Evolutionary conservation across 1,140 invertebrate species (phyloP).

Genomic region (Drosophila navojoa): DNA sequence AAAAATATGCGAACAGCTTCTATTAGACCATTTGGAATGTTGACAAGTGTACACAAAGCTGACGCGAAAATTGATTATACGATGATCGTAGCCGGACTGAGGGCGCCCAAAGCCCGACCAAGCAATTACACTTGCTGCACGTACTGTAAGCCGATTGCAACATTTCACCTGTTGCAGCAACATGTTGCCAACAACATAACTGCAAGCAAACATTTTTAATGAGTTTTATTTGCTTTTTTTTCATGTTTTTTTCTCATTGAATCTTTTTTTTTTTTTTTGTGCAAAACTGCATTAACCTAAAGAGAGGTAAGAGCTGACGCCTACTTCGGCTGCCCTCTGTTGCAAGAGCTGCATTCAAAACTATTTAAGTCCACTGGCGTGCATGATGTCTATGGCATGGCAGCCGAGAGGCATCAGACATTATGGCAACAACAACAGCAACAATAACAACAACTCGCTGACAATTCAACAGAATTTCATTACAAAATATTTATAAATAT

Average conservation of each 20-base stretch:
- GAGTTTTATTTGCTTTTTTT: slow-evolving; percentile 43
- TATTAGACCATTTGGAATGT: slow-evolving; percentile 33
- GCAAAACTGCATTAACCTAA: slow-evolving; percentile 15
- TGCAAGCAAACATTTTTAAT: slow-evolving; percentile 61
- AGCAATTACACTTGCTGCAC: slow-evolving; percentile 32
- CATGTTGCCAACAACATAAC: slow-evolving; percentile 43
- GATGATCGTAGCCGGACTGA: slow-evolving; percentile 1
- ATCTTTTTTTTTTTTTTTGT: slow-evolving; percentile 14
- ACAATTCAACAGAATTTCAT: no score
- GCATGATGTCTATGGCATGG: neutral
- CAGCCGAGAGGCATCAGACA: neutral
- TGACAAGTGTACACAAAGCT: slow-evolving; percentile 46
- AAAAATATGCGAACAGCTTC: slow-evolving; percentile 29
- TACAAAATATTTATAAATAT: neutral
- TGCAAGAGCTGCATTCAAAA: slow-evolving; percentile 11
- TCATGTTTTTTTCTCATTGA: neutral
- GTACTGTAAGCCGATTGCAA: slow-evolving; percentile 35
- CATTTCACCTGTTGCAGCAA: slow-evolving; percentile 47
- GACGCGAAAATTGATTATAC: slow-evolving; percentile 44
- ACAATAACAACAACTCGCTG: no score
- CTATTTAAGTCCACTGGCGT: neutral
- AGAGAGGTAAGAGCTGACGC: slow-evolving; percentile 38
- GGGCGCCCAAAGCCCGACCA: slow-evolving; percentile 1
- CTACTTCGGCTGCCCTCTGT: slow-evolving; percentile 30
- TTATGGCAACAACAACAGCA: no score